Conservation (phyloP, 2,888 invertebrate species). For the Drosophila hamatofila region DNA sequence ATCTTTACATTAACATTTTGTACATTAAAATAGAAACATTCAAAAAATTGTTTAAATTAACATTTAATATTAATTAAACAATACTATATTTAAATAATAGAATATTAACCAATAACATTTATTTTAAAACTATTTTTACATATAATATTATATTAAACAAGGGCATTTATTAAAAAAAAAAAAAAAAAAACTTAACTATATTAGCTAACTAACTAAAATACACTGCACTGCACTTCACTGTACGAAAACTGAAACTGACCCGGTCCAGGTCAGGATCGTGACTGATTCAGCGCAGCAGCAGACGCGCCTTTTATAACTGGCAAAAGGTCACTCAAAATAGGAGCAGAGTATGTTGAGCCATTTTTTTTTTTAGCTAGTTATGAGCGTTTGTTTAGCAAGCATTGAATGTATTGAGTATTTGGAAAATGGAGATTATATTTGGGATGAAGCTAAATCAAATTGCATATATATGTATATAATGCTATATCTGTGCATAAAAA, state of each 20-base stretch:
- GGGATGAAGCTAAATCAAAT: no score
- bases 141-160: neutral
- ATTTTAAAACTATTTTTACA: neutral
- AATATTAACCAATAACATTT: no score
- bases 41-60: no score
- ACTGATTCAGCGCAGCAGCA: neutral
- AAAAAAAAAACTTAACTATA: neutral
- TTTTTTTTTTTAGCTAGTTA: neutral
- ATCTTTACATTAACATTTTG: no score
- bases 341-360: neutral
- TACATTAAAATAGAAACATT: no score
- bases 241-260: neutral
- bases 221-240: neutral
- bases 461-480: neutral
- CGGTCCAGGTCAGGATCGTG: neutral
- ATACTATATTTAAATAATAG: no score
- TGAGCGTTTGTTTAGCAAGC: neutral
- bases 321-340: neutral
- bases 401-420: neutral
- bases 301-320: conserved; percentile 6
- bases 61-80: no score
- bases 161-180: neutral
- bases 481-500: neutral
- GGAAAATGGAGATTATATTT: no score
- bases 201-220: neutral